Conservation (phyloP, 2,888 invertebrate genomes). For the Carpatolechia fugitivella region DNA sequence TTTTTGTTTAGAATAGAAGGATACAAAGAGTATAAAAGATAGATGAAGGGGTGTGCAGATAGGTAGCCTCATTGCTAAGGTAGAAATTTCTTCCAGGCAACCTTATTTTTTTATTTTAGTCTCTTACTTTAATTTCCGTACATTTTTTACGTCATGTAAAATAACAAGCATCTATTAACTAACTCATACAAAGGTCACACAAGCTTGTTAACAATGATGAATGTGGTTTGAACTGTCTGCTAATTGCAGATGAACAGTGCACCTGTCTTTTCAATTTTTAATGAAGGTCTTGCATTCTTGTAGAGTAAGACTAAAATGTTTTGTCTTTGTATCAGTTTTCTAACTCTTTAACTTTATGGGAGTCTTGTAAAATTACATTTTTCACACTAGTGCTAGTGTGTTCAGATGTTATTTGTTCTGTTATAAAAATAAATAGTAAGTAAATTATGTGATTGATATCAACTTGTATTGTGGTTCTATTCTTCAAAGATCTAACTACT, state of each 20-base stretch:
- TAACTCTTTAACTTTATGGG: too few species aligned
- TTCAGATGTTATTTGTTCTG: too few species aligned
- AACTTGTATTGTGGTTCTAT: too few species aligned
- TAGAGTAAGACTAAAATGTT: neutral
- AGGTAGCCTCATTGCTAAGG: too few species aligned
- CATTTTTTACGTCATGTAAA: neutral
- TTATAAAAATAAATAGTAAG: too few species aligned
- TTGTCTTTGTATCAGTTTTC: neutral
- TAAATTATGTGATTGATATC: too few species aligned
- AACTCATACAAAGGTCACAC: neutral
- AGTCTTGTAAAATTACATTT: too few species aligned
- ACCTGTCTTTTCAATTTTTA: constrained; percentile 2
- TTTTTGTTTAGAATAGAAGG: neutral
- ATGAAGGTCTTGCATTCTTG: neutral
- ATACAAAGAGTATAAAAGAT: too few species aligned
- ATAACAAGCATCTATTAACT: neutral
- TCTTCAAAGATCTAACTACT: too few species aligned
- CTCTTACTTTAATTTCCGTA: neutral
- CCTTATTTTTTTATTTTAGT: neutral
- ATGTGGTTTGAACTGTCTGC: neutral
- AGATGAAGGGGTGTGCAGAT: too few species aligned
- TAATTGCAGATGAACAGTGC: neutral
- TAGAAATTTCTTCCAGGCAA: too few species aligned
- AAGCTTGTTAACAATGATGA: neutral
- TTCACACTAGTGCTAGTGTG: too few species aligned